These are phyloP conservation scores for Corythornis vintsioides DNA, from an alignment of 2,113 vertebrate genomes.

Conservation along the genomic window DNA sequence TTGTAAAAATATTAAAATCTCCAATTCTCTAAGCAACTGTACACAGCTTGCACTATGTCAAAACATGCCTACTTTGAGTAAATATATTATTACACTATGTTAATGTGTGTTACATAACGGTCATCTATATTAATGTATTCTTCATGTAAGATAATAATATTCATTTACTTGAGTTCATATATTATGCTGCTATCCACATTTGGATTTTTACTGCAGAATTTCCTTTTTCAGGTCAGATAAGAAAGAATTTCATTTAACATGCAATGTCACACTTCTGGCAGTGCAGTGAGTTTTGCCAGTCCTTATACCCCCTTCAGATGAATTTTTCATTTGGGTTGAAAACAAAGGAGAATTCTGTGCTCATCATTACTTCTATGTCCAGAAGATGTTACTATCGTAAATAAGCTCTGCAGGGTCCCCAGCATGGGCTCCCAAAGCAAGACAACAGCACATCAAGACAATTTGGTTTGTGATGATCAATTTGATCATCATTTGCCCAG, in stretches of 20 bases:
- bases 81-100: slow-evolving; percentile 55
- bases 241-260: not conserved
- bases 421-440: not conserved
- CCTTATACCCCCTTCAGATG: not conserved
- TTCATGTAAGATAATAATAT: not conserved
- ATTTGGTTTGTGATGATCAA: not conserved
- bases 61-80: slow-evolving; percentile 62
- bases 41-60: slow-evolving; percentile 62
- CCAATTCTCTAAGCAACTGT: slow-evolving; percentile 31
- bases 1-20: slow-evolving; percentile 24
- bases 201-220: slow-evolving; percentile 18
- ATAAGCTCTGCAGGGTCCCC: not conserved
- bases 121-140: slow-evolving; percentile 59
- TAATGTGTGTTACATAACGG: slow-evolving; percentile 59
- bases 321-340: not conserved
- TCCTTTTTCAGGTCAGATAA: not conserved
- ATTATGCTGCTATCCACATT: not conserved
- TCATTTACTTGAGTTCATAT: slow-evolving; percentile 9
- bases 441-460: not conserved
- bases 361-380: rapidly evolving
- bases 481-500: not conserved
- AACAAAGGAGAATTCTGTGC: not conserved
- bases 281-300: not conserved
- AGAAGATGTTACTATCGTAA: not conserved
- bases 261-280: not conserved